Percentiles rank a stretch among this genome's conserved stretches.
phyloP scores from a whole-genome alignment of 2,113 vertebrate genomes.

The Centropus bengalensis region DNA sequence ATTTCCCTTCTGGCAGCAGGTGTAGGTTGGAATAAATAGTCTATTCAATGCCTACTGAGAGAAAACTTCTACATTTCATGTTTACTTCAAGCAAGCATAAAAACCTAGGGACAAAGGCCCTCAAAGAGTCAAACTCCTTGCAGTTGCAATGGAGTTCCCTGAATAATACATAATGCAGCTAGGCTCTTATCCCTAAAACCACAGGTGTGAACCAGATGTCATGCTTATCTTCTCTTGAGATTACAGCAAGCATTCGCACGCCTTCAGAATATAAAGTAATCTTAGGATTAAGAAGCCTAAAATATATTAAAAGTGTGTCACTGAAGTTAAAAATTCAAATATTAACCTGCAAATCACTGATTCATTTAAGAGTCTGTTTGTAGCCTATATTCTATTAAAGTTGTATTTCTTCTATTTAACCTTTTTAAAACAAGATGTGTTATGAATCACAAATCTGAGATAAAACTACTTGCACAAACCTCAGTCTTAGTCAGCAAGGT shows the following conservation, averaged over 20 bases:
- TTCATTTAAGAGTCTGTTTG: constrained; percentile 69
- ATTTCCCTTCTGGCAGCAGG: constrained; percentile 22
- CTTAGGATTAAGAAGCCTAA: constrained; percentile 65
- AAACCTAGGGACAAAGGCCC: constrained; percentile 35
- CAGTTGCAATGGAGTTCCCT: constrained; percentile 11
- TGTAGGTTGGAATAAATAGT: constrained; percentile 29
- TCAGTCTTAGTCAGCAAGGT: neutral
- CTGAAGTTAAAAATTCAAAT: constrained; percentile 76
- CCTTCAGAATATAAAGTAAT: constrained; percentile 75
- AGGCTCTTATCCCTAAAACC: constrained; percentile 68
- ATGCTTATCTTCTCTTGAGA: constrained; percentile 76
- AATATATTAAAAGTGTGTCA: constrained; percentile 69
- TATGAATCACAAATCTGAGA: constrained; percentile 35
- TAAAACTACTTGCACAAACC: constrained; percentile 5
- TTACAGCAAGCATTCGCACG: constrained; percentile 68
- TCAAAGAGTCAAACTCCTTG: constrained; percentile 59
- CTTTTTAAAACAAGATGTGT: constrained; percentile 62
- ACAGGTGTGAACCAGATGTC: constrained; percentile 78
- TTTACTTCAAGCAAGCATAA: constrained; percentile 65
- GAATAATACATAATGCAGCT: constrained; percentile 69
- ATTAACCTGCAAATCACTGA: constrained; percentile 75
- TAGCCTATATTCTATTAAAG: neutral
- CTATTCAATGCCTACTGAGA: constrained; percentile 13
- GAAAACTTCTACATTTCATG: constrained; percentile 31
- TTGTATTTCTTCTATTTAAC: constrained; percentile 61